Conservation (phyloP, 2,888 invertebrate species). For the Hipparchia semele region DNA sequence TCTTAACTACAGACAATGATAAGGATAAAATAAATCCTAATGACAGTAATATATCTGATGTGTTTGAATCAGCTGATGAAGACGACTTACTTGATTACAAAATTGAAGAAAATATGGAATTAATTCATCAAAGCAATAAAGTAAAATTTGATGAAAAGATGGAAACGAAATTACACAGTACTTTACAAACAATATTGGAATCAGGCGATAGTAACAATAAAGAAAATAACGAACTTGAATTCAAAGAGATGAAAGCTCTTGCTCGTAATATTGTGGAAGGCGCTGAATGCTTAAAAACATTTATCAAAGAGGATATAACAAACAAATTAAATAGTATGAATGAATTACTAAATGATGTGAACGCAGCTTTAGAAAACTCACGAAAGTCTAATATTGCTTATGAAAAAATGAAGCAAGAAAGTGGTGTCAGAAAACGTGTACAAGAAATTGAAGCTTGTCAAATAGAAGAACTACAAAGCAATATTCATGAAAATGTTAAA, state of each 20-base stretch:
- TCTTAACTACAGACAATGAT: slow-evolving; percentile 47
- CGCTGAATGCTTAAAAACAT: slow-evolving; percentile 71
- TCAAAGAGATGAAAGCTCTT: slow-evolving; percentile 70
- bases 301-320: slow-evolving; percentile 75
- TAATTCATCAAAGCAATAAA: slow-evolving; percentile 24
- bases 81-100: background rate
- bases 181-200: slow-evolving; percentile 62
- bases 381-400: slow-evolving; percentile 67
- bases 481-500: slow-evolving; percentile 15
- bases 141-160: slow-evolving; percentile 56
- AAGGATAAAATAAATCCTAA: slow-evolving; percentile 6
- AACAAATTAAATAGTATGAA: slow-evolving; percentile 78
- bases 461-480: slow-evolving; percentile 34
- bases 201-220: slow-evolving; percentile 52
- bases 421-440: slow-evolving; percentile 46
- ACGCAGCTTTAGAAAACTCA: slow-evolving; percentile 71
- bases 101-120: background rate
- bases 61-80: slow-evolving; percentile 18
- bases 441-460: slow-evolving; percentile 18
- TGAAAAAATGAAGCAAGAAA: slow-evolving; percentile 64
- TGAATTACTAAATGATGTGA: slow-evolving; percentile 73
- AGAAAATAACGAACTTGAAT: slow-evolving; percentile 64
- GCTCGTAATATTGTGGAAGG: slow-evolving; percentile 72
- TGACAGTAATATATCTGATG: slow-evolving; percentile 5
- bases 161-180: slow-evolving; percentile 62